These are phyloP conservation scores for Alviniconcha marisindica DNA, from an alignment of 1,140 invertebrate genomes.

Conservation along the genomic window DNA sequence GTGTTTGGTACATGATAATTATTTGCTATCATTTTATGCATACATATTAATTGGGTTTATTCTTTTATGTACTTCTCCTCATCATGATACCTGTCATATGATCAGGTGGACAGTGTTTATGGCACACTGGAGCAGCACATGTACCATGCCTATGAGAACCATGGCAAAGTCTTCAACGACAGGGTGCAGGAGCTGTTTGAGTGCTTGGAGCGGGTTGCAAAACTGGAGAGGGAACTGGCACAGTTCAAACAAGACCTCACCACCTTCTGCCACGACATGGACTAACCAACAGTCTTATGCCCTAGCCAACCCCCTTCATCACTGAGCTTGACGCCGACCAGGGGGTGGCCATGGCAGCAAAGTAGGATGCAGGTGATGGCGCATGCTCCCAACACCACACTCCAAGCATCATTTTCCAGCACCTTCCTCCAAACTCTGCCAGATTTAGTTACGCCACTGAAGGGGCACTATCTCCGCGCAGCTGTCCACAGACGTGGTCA, in stretches of 20 bases:
- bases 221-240: conserved; percentile 56
- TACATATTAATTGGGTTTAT: background rate
- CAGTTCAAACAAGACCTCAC: conserved; percentile 56
- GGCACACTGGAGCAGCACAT: conserved; percentile 53
- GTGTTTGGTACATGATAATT: background rate
- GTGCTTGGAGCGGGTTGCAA: conserved; percentile 53
- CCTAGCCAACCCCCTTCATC: too few species aligned
- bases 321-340: too few species aligned
- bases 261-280: conserved; percentile 46
- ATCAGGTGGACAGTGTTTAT: conserved; percentile 53
- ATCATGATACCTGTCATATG: too few species aligned
- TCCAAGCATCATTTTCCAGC: too few species aligned
- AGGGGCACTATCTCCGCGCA: too few species aligned
- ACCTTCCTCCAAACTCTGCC: too few species aligned
- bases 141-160: conserved; percentile 56
- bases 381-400: too few species aligned
- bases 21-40: background rate
- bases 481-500: too few species aligned
- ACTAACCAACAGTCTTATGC: too few species aligned
- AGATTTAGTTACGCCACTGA: too few species aligned
- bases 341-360: too few species aligned
- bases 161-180: conserved; percentile 54
- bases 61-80: background rate
- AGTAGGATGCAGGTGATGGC: too few species aligned
- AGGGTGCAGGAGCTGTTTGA: conserved; percentile 57